phyloP scores from a whole-genome alignment of 2,113 vertebrate species.

The Channa argus region DNA sequence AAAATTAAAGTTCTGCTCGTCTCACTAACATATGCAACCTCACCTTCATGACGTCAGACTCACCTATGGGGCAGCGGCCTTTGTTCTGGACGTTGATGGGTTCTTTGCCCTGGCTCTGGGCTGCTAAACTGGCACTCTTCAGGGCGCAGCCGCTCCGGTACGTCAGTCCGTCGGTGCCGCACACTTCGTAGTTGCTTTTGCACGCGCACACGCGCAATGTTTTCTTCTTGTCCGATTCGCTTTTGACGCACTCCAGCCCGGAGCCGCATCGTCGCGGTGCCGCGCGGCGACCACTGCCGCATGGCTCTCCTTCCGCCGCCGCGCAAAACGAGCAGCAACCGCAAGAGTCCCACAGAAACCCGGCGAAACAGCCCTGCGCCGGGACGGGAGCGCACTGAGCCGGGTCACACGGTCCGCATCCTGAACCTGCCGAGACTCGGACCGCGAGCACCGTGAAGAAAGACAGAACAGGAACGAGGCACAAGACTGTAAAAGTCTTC shows the following conservation, averaged over 20 bases:
- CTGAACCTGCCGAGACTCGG: constrained; percentile 8
- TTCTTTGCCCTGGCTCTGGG: constrained; percentile 76
- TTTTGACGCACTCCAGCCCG: constrained; percentile 85
- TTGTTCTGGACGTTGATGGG: constrained; percentile 85
- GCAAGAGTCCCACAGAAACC: constrained; percentile 81
- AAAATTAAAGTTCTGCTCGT: no score
- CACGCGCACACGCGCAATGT: constrained; percentile 85
- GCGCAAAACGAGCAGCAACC: constrained; percentile 88
- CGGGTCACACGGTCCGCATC: constrained; percentile 82
- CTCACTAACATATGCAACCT: no score
- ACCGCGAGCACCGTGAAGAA: constrained; percentile 7
- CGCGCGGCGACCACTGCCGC: constrained; percentile 78
- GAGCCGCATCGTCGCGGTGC: constrained; percentile 80
- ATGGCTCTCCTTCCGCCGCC: constrained; percentile 83
- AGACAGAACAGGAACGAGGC: constrained; percentile 4
- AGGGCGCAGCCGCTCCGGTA: constrained; percentile 88
- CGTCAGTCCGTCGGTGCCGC: constrained; percentile 88
- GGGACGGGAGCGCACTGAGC: constrained; percentile 82
- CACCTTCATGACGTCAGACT: constrained; percentile 34
- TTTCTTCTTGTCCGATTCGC: constrained; percentile 72
- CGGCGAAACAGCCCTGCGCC: constrained; percentile 78
- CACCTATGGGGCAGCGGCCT: constrained; percentile 91
- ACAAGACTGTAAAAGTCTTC: constrained; percentile 38
- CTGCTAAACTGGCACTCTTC: constrained; percentile 84
- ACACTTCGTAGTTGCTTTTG: constrained; percentile 89